phyloP scores from a whole-genome alignment of 2,797 vertebrate genomes.

The Epinephelus coioides region DNA sequence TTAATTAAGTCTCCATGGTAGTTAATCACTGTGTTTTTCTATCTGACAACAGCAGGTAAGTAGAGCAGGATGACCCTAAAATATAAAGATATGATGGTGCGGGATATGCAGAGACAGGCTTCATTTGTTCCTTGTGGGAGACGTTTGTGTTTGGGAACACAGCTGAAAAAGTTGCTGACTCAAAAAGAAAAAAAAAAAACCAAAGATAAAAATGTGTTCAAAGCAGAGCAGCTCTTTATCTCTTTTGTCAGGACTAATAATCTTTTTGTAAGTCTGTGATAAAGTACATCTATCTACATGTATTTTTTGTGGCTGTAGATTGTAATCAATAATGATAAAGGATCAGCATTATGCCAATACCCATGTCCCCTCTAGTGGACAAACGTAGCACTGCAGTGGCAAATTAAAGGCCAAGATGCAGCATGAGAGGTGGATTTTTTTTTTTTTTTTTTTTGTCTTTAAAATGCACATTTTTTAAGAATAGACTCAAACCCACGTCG shows the following conservation, averaged over 20 bases:
- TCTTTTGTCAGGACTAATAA: background rate
- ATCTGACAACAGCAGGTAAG: constrained; percentile 77
- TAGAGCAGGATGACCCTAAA: constrained; percentile 60
- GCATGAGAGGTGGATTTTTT: background rate
- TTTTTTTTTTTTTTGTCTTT: background rate
- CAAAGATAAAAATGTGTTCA: background rate
- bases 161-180: constrained; percentile 38
- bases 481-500: background rate
- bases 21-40: constrained; percentile 69
- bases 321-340: constrained; percentile 10
- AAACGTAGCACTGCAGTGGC: constrained; percentile 38
- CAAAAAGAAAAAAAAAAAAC: constrained; percentile 11
- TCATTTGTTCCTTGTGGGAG: constrained; percentile 40
- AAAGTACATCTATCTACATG: background rate
- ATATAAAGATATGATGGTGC: constrained; percentile 42
- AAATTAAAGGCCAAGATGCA: constrained; percentile 14
- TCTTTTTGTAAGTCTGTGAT: constrained; percentile 1
- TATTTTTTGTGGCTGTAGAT: constrained; percentile 12
- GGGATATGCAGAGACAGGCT: constrained; percentile 34
- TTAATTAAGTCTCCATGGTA: constrained; percentile 79
- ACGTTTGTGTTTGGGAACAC: constrained; percentile 23
- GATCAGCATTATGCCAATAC: constrained; percentile 37
- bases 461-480: background rate
- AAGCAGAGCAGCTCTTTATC: background rate
- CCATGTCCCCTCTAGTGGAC: constrained; percentile 77